Evolutionary conservation across 2,888 invertebrate genomes (phyloP).

Genomic region (Lasioglossum figueresi): DNA sequence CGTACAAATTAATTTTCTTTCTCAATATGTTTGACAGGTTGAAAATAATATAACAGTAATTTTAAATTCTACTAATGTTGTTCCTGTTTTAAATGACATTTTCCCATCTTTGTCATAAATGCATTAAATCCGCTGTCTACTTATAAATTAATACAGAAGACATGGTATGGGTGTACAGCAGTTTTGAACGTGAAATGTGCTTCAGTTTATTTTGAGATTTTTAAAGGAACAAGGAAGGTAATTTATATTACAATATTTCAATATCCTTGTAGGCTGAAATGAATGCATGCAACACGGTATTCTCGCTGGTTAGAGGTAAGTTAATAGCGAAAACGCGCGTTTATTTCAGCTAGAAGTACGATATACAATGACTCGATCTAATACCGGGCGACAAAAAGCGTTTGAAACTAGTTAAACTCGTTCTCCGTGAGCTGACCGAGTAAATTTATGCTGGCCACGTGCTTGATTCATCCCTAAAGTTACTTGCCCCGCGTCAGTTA

Average conservation of each 20-base stretch:
- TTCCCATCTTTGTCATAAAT: no score
- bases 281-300: background rate
- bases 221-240: background rate
- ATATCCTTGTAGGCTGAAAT: background rate
- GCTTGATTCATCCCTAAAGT: conserved; percentile 73
- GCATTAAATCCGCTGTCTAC: no score
- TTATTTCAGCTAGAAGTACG: conserved; percentile 21
- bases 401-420: conserved; percentile 71
- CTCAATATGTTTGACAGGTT: no score
- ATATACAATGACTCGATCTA: conserved; percentile 46
- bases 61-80: no score
- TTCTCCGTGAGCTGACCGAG: conserved; percentile 42
- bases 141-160: no score
- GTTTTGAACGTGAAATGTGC: background rate
- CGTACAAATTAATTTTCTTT: no score
- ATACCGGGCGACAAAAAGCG: conserved; percentile 63
- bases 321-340: conserved; percentile 14
- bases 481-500: conserved; percentile 65
- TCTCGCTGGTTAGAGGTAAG: background rate
- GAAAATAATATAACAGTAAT: no score
- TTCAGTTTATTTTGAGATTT: background rate
- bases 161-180: no score
- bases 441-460: conserved; percentile 74
- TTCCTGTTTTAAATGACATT: no score
- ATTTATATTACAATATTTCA: background rate